phyloP scores from a whole-genome alignment of 2,888 invertebrate genomes.

The Monoplex corrugatus region DNA sequence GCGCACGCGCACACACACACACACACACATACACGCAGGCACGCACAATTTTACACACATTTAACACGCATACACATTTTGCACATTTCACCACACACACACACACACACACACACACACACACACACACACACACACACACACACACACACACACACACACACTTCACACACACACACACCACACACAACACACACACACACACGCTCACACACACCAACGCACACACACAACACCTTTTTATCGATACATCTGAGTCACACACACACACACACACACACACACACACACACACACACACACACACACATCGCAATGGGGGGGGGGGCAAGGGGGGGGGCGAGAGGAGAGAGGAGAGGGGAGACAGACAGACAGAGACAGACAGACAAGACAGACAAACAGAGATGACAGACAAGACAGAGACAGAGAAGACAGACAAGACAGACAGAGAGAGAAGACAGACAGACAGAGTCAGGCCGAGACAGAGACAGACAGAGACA shows the following conservation, averaged over 20 bases:
- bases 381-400: neutral
- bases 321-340: no score
- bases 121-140: neutral
- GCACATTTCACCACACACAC: no score
- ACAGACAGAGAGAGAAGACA: neutral
- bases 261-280: slow-evolving; percentile 1
- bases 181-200: neutral
- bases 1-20: no score
- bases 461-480: neutral
- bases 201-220: neutral
- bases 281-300: neutral
- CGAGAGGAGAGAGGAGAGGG: no score
- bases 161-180: neutral
- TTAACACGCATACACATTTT: no score
- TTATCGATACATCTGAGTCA: neutral
- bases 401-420: neutral
- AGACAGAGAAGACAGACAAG: neutral
- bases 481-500: no score
- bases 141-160: slow-evolving; percentile 16
- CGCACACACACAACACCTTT: no score
- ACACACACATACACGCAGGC: no score
- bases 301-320: no score
- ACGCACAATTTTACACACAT: no score
- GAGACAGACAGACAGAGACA: neutral
- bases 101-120: neutral